Evolutionary conservation across 2,113 vertebrate genomes (phyloP), one percentile per base, ranked within the genome.

Genomic region (Brachyistius frenatus): DNA sequence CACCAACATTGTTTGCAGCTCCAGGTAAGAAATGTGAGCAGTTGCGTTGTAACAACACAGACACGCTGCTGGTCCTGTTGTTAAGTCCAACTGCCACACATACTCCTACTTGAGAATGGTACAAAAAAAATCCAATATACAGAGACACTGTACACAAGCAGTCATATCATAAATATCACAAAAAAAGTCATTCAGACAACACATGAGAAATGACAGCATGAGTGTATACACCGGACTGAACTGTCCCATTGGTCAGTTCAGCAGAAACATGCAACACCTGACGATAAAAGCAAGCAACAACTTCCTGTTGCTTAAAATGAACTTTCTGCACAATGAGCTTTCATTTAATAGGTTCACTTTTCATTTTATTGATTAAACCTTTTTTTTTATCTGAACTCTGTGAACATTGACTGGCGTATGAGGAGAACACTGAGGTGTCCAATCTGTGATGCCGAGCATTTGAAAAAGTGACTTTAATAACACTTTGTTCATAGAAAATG

Each of bases 1-100:
- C 86, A 86, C 58, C 83, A 89, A 92, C 76, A 88, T 80, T 11
- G 61, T 87, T 56, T 84, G 87, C 76, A 81, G 64, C 66, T 84
- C 78, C 79, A 68, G 41, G 67, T 84, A 66, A 69, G 79, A 80
- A 76, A 78, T 56, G 35, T 66, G 66, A 44, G 76, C 66, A 76
- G 66, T 44, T 44, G 41, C 41, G 13, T 16, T 44, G 68, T 61
- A 78, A 37, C 50, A 41, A 36, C 30, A 81, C 39, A 64, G 68
- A 66, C 52, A 76, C 80, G 60, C 64, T 37, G 70, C 72, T 67
- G 58, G 44, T 58, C 14, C 66, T 46, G 31, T 63, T 79, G 66
- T 69, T 56, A 30, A 67, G 62, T 58, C 69, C 72, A 62, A 30
- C 36, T 60, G 41, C 41, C 10, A 11, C 41, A 44, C 41, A 44